Conservation (phyloP, 1,140 invertebrate species). For the Drosophila hydei region DNA sequence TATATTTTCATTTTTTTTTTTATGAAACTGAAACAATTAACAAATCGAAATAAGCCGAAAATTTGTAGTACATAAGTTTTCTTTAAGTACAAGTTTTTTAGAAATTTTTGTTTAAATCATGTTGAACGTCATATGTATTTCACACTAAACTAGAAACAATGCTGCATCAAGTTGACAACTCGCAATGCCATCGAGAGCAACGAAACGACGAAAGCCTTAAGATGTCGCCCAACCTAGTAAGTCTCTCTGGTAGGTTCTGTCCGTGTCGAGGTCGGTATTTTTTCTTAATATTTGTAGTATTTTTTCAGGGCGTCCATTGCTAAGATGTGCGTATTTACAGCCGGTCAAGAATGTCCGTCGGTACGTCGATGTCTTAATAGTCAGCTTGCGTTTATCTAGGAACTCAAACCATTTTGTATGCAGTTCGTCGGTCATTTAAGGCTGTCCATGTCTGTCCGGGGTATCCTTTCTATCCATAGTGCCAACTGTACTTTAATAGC, state of each 20-base stretch:
- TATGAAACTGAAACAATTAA: constrained; percentile 52
- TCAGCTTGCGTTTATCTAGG: constrained; percentile 72
- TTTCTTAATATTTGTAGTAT: constrained; percentile 11
- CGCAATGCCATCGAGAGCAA: constrained; percentile 5
- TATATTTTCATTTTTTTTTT: constrained; percentile 57
- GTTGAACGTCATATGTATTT: constrained; percentile 63
- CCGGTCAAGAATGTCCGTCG: constrained; percentile 36
- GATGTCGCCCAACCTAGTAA: not conserved
- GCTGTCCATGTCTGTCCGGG: constrained; percentile 22
- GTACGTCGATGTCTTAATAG: constrained; percentile 5
- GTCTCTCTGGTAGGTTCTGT: constrained; percentile 53
- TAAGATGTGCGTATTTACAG: constrained; percentile 75
- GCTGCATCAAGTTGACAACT: not conserved
- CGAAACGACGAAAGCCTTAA: not conserved
- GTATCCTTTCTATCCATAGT: not conserved
- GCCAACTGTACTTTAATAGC: not conserved
- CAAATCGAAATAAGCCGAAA: constrained; percentile 14
- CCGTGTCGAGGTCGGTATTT: not conserved
- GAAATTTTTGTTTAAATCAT: constrained; percentile 16
- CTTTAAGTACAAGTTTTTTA: constrained; percentile 4
- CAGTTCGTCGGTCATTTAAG: constrained; percentile 46
- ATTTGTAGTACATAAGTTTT: not conserved
- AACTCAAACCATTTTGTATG: constrained; percentile 79
- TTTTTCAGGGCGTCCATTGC: constrained; percentile 30
- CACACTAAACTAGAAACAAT: constrained; percentile 33